Evolutionary conservation across 2,888 invertebrate species (phyloP).

Genomic region (Merodon equestris): DNA sequence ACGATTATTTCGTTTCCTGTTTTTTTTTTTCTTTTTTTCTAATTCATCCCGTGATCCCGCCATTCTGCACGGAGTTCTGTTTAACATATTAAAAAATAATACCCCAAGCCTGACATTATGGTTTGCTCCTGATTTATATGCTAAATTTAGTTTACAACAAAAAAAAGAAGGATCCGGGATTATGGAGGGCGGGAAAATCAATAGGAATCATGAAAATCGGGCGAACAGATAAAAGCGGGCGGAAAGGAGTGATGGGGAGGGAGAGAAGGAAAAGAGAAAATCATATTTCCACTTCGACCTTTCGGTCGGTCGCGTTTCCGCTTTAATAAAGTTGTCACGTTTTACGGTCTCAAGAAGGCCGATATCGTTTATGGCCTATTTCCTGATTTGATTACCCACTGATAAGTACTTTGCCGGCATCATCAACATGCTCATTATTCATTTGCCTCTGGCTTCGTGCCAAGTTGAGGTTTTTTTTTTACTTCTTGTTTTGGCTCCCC

Average conservation of each 20-base stretch:
- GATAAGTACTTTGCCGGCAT: conserved; percentile 57
- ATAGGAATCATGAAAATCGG: conserved; percentile 33
- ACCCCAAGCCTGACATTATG: conserved; percentile 4
- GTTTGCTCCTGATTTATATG: conserved; percentile 50
- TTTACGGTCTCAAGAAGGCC: conserved; percentile 37
- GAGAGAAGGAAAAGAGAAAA: conserved; percentile 12
- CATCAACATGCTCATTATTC: conserved; percentile 66
- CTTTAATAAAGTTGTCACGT: conserved; percentile 54
- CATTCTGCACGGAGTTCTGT: conserved; percentile 10
- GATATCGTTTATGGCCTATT: conserved; percentile 54
- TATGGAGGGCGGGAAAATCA: conserved; percentile 10
- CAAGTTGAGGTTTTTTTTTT: conserved; percentile 7
- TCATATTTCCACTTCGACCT: conserved; percentile 40
- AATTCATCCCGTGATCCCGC: conserved; percentile 6
- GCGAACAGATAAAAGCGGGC: conserved; percentile 35
- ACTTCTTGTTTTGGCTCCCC: conserved; percentile 6
- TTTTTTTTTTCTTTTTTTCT: conserved; percentile 1
- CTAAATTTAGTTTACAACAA: conserved; percentile 37
- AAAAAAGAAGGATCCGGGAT: conserved; percentile 3
- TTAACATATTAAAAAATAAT: conserved; percentile 17
- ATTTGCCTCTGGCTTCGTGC: conserved; percentile 40
- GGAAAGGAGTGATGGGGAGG: too few species aligned
- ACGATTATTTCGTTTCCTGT: conserved; percentile 5
- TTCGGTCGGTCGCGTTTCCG: conserved; percentile 26
- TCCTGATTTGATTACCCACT: conserved; percentile 61